phyloP scores from a whole-genome alignment of 1,140 invertebrate species.

The Drosophila seguyi region DNA sequence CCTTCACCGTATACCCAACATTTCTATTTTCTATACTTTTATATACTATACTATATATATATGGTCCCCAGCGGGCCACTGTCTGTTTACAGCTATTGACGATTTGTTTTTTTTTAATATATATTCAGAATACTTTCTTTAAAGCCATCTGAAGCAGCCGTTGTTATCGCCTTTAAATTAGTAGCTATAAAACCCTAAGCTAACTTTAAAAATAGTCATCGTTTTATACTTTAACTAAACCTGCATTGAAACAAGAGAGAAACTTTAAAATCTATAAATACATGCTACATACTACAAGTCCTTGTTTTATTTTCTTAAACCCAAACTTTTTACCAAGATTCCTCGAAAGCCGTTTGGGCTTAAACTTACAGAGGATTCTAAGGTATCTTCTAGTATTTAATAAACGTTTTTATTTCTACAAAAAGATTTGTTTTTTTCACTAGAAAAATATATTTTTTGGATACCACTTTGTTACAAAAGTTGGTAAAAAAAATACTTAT shows the following conservation, averaged over 20 bases:
- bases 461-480: no score
- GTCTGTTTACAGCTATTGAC: conserved; percentile 1
- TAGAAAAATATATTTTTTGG: no score
- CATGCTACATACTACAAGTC: conserved; percentile 49
- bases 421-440: no score
- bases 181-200: conserved; percentile 35
- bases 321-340: neutral
- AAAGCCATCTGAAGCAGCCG: conserved; percentile 37
- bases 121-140: conserved; percentile 6
- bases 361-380: no score
- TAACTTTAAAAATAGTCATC: conserved; percentile 46
- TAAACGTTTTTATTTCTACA: no score
- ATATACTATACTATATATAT: conserved; percentile 16
- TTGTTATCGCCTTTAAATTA: conserved; percentile 35
- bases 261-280: conserved; percentile 64
- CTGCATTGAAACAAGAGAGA: conserved; percentile 51
- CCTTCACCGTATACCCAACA: conserved; percentile 14
- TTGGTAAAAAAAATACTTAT: no score
- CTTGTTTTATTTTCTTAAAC: conserved; percentile 9
- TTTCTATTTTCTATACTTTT: conserved; percentile 35
- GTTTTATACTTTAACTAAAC: conserved; percentile 63
- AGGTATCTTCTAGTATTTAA: no score
- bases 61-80: conserved; percentile 6
- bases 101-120: conserved; percentile 9
- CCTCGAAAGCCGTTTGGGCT: neutral